Conservation (phyloP, 2,113 vertebrate species). For the Pseudolaguvia tuberculata region DNA sequence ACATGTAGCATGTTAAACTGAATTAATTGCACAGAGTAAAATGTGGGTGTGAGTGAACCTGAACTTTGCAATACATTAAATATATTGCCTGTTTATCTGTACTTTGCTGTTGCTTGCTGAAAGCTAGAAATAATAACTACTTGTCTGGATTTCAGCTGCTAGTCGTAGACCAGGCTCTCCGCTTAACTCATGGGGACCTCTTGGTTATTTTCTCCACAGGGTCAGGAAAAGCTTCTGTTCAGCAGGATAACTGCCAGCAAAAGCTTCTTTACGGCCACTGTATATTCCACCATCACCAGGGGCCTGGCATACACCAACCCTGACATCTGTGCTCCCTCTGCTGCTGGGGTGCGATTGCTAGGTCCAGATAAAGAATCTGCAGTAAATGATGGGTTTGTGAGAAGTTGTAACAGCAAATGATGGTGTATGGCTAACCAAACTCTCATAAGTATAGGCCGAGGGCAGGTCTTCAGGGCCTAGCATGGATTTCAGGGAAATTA, state of each 20-base stretch:
- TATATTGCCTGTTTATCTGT: conserved; percentile 3
- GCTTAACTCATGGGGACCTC: conserved; percentile 34
- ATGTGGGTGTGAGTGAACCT: conserved; percentile 11
- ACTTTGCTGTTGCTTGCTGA: conserved; percentile 10
- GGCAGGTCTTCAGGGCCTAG: conserved; percentile 34
- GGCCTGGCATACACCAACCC: conserved; percentile 45
- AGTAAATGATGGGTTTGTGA: conserved; percentile 51
- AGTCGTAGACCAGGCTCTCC: conserved; percentile 41
- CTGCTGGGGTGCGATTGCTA: conserved; percentile 41
- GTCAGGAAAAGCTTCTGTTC: conserved; percentile 40
- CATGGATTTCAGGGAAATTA: conserved; percentile 52
- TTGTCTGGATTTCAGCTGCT: conserved; percentile 20
- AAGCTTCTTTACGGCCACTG: conserved; percentile 40
- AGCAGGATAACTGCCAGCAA: conserved; percentile 44
- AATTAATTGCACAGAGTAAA: neutral
- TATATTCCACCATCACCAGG: conserved; percentile 45
- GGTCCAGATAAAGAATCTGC: conserved; percentile 40
- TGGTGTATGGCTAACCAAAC: conserved; percentile 49
- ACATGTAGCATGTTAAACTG: conserved; percentile 8
- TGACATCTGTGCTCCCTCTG: conserved; percentile 49
- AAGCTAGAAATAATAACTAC: conserved; percentile 34
- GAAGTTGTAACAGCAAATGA: conserved; percentile 45
- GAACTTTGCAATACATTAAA: conserved; percentile 10
- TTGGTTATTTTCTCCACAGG: conserved; percentile 41
- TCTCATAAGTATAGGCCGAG: conserved; percentile 49